phyloP scores from a whole-genome alignment of 2,113 vertebrate species.

The Bucco capensis region DNA sequence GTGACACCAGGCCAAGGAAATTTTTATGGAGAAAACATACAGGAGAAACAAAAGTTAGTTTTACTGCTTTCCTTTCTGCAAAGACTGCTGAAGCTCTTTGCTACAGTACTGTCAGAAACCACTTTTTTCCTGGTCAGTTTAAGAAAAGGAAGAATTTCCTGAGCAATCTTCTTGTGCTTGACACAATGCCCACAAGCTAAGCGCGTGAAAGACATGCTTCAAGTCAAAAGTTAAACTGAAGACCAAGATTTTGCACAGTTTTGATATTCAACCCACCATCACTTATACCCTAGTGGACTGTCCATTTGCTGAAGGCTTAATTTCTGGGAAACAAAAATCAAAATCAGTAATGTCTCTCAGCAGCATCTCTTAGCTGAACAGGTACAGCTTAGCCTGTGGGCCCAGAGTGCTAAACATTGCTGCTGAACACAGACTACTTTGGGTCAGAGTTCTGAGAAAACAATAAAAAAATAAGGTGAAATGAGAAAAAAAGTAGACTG shows the following conservation, averaged over 20 bases:
- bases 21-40: background rate
- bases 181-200: background rate
- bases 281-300: background rate
- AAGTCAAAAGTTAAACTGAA: background rate
- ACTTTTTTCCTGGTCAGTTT: slow-evolving; percentile 20
- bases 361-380: background rate
- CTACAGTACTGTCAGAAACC: background rate
- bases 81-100: background rate
- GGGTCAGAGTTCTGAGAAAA: background rate
- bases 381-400: background rate
- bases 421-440: background rate
- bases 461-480: background rate
- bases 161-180: background rate
- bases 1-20: background rate
- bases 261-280: background rate
- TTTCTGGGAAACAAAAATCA: background rate
- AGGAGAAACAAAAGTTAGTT: background rate
- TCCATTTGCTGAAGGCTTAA: background rate
- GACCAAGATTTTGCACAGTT: background rate
- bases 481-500: background rate
- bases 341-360: background rate
- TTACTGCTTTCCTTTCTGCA: background rate
- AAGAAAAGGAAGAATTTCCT: background rate
- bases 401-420: background rate
- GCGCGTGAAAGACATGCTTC: background rate